Evolutionary conservation across 2,113 vertebrate genomes (phyloP).

Genomic region (Phalacrocorax aristotelis): DNA sequence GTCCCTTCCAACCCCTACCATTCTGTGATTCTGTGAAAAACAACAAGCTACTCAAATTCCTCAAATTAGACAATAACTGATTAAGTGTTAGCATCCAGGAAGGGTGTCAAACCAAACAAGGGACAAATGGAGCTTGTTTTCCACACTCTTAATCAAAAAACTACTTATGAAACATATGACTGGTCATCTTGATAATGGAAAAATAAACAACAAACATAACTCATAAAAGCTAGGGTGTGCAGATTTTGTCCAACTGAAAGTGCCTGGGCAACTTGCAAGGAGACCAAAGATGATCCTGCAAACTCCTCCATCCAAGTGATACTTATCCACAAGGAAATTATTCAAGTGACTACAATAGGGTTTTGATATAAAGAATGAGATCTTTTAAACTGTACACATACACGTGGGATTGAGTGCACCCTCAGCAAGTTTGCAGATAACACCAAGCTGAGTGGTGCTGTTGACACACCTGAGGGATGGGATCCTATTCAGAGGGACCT

Average conservation of each 20-base stretch:
- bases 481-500: no score
- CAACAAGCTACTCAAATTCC: conserved; percentile 11
- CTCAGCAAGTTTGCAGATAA: no score
- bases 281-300: not conserved
- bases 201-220: conserved; percentile 23
- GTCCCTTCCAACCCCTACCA: no score
- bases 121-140: not conserved
- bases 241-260: not conserved
- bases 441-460: no score
- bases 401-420: no score
- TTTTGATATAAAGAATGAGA: not conserved
- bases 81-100: not conserved
- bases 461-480: no score
- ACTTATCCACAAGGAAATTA: not conserved
- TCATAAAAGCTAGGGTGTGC: not conserved
- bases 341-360: not conserved
- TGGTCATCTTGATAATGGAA: conserved; percentile 41
- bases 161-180: conserved; percentile 13
- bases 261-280: not conserved
- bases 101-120: conserved; percentile 32
- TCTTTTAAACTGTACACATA: not conserved
- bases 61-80: not conserved
- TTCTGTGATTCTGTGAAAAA: not conserved
- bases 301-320: not conserved
- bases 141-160: conserved; percentile 7